Conservation (phyloP, 2,797 vertebrate genomes). For the Limnodromus scolopaceus region DNA sequence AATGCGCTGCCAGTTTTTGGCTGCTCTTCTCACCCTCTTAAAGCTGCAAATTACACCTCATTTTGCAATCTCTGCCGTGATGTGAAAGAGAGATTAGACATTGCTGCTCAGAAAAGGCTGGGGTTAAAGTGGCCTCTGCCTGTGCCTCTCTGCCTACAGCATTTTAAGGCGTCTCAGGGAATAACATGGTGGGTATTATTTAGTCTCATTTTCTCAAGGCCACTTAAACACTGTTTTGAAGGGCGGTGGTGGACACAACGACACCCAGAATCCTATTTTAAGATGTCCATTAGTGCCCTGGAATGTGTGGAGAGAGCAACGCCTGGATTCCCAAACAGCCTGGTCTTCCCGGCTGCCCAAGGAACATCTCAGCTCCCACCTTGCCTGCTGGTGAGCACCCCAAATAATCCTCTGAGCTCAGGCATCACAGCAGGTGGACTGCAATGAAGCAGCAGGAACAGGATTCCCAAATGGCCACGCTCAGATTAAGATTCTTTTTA, state of each 20-base stretch:
- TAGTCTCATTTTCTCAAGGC: slow-evolving; percentile 55
- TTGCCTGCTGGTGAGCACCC: background rate
- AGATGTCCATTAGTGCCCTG: slow-evolving; percentile 37
- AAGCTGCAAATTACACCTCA: slow-evolving; percentile 41
- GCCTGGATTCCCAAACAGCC: background rate
- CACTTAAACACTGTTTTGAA: slow-evolving; percentile 39
- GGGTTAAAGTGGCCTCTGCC: slow-evolving; percentile 36
- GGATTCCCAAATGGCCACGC: background rate
- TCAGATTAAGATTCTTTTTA: background rate
- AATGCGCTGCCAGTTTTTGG: background rate
- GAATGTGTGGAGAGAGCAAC: background rate
- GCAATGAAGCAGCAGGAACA: background rate
- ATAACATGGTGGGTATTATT: slow-evolving; percentile 39
- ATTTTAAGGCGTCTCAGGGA: slow-evolving; percentile 4
- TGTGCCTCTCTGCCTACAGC: background rate
- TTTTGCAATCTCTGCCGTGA: slow-evolving; percentile 33
- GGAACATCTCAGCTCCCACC: rapidly evolving
- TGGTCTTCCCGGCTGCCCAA: rapidly evolving
- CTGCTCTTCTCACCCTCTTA: slow-evolving; percentile 9
- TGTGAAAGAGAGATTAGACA: slow-evolving; percentile 58
- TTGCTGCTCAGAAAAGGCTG: slow-evolving; percentile 24
- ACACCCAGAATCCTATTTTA: slow-evolving; percentile 40
- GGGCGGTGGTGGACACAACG: background rate
- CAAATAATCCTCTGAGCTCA: background rate
- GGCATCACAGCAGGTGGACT: background rate